A percentile compares a stretch with the other conserved stretches of the same genome.
Evolutionary conservation across 2,113 vertebrate genomes (phyloP).

Genomic region (Xyliphius kryptos): DNA sequence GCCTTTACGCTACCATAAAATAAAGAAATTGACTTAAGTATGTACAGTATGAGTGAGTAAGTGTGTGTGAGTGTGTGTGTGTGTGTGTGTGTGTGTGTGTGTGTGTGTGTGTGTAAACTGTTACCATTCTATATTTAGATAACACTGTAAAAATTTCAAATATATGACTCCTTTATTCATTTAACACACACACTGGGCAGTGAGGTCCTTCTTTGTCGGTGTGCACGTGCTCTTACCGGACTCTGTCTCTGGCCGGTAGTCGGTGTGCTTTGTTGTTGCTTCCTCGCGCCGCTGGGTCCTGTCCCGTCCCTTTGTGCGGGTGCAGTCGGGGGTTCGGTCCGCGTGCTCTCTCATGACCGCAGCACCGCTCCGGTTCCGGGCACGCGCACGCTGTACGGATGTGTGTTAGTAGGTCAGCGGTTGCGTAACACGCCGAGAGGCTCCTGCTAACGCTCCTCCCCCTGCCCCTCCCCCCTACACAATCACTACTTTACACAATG

Average conservation of each 20-base stretch:
- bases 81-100: conserved; percentile 2
- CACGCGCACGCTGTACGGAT: conserved; percentile 39
- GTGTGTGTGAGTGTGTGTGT: neutral
- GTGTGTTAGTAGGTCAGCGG: conserved; percentile 78
- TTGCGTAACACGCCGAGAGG: conserved; percentile 67
- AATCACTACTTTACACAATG: neutral
- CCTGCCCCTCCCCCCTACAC: conserved; percentile 31
- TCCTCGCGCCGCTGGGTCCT: conserved; percentile 21
- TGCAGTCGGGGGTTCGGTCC: conserved; percentile 36
- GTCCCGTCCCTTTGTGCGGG: neutral
- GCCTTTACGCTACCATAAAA: too few relatives aligned
- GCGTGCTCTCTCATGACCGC: conserved; percentile 48
- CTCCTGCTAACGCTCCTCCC: conserved; percentile 53
- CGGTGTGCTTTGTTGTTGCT: conserved; percentile 21
- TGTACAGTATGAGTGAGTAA: neutral
- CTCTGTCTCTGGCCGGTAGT: neutral
- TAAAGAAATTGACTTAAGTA: too few relatives aligned
- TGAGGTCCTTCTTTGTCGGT: too few relatives aligned
- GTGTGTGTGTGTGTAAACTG: conserved; percentile 17
- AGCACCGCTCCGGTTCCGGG: conserved; percentile 63
- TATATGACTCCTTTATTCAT: too few relatives aligned
- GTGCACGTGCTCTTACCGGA: conserved; percentile 23
- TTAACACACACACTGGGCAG: neutral
- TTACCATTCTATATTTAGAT: too few relatives aligned
- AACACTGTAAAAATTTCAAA: too few relatives aligned